Base-by-base conservation (phyloP, 2,888 invertebrate species). In the Drosophila eohydei region DNA sequence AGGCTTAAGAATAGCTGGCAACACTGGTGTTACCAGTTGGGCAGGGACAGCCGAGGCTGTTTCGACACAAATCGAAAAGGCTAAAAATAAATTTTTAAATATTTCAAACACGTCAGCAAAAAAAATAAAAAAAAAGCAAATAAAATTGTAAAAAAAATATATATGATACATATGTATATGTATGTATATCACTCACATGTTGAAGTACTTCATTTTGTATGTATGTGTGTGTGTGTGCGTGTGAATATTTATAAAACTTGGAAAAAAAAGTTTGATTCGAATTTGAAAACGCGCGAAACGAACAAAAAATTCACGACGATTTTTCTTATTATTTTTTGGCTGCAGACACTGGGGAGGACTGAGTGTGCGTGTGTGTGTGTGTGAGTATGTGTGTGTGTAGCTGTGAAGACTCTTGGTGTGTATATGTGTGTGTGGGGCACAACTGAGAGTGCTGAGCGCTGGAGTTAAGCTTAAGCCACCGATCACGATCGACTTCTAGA, bases 121-220 rank as follows among this genome's bases (percentile, higher is more conserved):
- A 71, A 58, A 38, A 46, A 30, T 32, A 60, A 44, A 48, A 55
- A 40, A 36, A 70, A 60, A 26, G 8, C 54, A 68, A 64, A 43
- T 56, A n/a, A 65, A 50, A 59, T 46, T 52, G 48, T 38, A 44
- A 34, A 62, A 54, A 52, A 62, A 54, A 52, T 40, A 40, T 40
- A 40, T 40, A 40, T 40, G 21, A 5, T 28, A 54, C 9, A 26
- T 52, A 38, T 26, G 28, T 40, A 11, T 11, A 36, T 32, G 30
- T 16, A 40, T 16, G 40, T 61, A 14, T 60, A 60, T 61, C 89
- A 91, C 91, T 91, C 91, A 91, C 91, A 91, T 91, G 84, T 91
- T 90, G 69, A 89, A 89, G 89, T 86, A 91, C 85, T 91, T 91
- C 91, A 91, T 91, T 86, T 84, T 88, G 38, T 71, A 32, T 66